A percentile compares a stretch with the other conserved stretches of the same genome.
These are phyloP conservation scores for Upupa epops DNA, from an alignment of 2,113 vertebrate genomes.

Conservation along the genomic window DNA sequence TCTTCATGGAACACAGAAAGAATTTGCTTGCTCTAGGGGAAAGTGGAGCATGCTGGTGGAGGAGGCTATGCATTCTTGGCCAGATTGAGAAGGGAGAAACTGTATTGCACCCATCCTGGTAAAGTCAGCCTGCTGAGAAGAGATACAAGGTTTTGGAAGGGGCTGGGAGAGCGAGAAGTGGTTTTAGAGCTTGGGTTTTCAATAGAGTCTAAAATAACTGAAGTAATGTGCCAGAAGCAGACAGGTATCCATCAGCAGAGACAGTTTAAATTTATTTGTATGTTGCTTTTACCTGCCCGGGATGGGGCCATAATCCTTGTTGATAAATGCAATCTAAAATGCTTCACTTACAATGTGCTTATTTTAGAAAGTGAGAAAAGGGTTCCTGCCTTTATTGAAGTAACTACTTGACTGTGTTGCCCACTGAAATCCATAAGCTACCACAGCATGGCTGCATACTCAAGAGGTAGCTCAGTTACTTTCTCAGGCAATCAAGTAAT, in stretches of 20 bases:
- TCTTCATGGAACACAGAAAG: not conserved
- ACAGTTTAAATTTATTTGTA: not conserved
- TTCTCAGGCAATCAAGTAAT: constrained; percentile 37
- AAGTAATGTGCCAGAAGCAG: not conserved
- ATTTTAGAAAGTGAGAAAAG: constrained; percentile 21
- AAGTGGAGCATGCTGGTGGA: not conserved
- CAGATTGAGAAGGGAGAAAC: not conserved
- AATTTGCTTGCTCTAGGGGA: not conserved
- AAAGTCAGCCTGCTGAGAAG: not conserved
- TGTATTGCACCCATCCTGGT: not conserved
- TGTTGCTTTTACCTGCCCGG: constrained; percentile 40
- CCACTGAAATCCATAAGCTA: not conserved
- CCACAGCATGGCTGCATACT: constrained; percentile 29
- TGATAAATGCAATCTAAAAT: constrained; percentile 37
- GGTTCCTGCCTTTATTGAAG: not conserved
- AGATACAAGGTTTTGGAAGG: not conserved
- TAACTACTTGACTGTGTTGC: constrained; percentile 30
- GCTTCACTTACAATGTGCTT: not conserved
- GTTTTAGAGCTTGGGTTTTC: constrained; percentile 10
- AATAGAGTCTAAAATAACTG: constrained; percentile 3
- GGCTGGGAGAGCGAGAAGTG: not conserved
- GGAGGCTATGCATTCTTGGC: not conserved
- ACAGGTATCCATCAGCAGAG: not conserved
- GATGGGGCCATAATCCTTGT: constrained; percentile 20
- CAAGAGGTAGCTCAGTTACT: constrained; percentile 37